These are phyloP conservation scores for Pollenia griseotomentosa DNA, from an alignment of 2,888 invertebrate species.

Conservation along the genomic window DNA sequence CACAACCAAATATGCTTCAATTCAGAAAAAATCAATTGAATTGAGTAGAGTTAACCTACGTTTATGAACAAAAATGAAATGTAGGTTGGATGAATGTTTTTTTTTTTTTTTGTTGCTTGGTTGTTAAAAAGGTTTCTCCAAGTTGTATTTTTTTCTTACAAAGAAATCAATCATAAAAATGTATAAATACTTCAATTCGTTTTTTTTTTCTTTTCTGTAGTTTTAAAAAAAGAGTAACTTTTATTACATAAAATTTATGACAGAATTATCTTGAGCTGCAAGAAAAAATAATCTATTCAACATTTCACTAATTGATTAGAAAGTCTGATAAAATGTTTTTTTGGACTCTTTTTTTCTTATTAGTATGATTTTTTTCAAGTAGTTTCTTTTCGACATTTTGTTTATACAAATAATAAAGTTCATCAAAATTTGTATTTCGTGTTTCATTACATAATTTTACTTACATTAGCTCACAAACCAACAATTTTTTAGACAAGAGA, in stretches of 20 bases:
- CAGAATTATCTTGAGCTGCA: constrained; percentile 13
- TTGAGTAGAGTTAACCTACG: constrained; percentile 57
- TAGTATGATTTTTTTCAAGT: constrained; percentile 26
- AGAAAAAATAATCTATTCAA: not conserved
- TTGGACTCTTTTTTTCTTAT: constrained; percentile 4
- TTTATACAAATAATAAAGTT: constrained; percentile 59
- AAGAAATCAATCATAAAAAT: constrained; percentile 54
- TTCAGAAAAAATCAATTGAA: constrained; percentile 9
- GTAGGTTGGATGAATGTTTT: constrained; percentile 36
- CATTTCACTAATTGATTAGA: constrained; percentile 56
- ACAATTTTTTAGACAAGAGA: constrained; percentile 34
- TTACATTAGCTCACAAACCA: constrained; percentile 59
- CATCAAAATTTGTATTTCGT: constrained; percentile 42
- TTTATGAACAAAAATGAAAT: constrained; percentile 33
- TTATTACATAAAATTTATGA: constrained; percentile 30
- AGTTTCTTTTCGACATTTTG: not conserved
- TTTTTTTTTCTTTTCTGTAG: not conserved
- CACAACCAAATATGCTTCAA: not conserved
- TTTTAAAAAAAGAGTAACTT: not conserved
- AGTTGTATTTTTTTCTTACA: not conserved
- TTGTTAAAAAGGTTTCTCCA: constrained; percentile 6
- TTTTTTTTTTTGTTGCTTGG: not conserved
- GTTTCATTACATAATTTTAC: constrained; percentile 65
- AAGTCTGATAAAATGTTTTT: constrained; percentile 52
- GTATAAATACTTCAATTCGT: constrained; percentile 6